phyloP scores from a whole-genome alignment of 2,797 vertebrate species.

The Diplodus sargus region DNA sequence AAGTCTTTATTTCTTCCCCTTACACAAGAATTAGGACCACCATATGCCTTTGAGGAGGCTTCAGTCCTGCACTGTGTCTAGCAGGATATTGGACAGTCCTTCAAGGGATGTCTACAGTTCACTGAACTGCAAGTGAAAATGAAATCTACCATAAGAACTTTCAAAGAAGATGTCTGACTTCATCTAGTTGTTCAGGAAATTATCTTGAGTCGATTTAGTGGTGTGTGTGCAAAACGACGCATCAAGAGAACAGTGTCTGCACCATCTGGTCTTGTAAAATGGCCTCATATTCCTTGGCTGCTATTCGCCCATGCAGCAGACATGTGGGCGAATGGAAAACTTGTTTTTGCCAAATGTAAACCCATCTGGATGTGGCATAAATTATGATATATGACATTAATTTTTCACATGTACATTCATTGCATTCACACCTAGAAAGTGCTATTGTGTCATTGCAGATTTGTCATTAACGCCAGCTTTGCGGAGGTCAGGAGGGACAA shows the following conservation, averaged over 20 bases:
- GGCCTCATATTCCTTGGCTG: conserved; percentile 51
- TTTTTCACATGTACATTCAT: conserved; percentile 30
- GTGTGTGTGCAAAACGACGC: conserved; percentile 47
- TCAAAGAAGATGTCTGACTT: conserved; percentile 14
- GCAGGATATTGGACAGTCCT: conserved; percentile 20
- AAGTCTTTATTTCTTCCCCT: neutral
- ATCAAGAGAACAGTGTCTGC: conserved; percentile 40
- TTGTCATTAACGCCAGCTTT: conserved; percentile 9
- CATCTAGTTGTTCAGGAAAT: conserved; percentile 40
- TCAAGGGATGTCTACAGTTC: conserved; percentile 19
- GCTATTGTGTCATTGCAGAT: conserved; percentile 6
- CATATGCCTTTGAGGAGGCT: neutral
- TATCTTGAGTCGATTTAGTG: conserved; percentile 25
- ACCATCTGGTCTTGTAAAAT: conserved; percentile 59
- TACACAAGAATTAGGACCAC: neutral
- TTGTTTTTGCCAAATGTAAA: conserved; percentile 55
- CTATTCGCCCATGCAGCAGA: conserved; percentile 36
- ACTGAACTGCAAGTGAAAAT: conserved; percentile 24
- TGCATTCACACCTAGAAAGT: conserved; percentile 16
- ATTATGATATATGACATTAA: conserved; percentile 26
- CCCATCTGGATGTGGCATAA: conserved; percentile 46
- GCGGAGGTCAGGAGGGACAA: neutral
- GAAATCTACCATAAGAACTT: conserved; percentile 28
- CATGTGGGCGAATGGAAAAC: conserved; percentile 46
- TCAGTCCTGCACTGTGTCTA: neutral